Percentiles rank a stretch among this genome's conserved stretches.
These are phyloP conservation scores for Acrocephalus scirpaceus DNA, from an alignment of 2,797 vertebrate species.

Conservation along the genomic window DNA sequence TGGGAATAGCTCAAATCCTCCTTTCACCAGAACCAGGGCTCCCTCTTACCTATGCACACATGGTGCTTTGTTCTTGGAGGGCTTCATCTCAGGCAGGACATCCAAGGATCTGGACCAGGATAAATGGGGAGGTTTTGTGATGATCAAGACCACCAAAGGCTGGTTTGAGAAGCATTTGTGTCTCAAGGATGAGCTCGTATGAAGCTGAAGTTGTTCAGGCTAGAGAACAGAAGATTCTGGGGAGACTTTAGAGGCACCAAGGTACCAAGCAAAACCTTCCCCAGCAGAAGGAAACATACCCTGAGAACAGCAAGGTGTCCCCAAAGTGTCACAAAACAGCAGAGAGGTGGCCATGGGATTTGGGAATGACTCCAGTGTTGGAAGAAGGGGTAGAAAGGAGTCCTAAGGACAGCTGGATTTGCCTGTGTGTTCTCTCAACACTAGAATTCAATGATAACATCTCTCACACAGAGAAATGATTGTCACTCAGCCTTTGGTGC, in stretches of 20 bases:
- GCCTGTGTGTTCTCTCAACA: neutral
- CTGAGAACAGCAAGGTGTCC: neutral
- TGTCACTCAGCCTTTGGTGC: neutral
- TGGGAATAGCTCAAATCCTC: neutral
- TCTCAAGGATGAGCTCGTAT: neutral
- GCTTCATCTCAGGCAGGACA: neutral
- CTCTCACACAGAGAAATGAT: neutral
- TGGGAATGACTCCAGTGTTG: accelerated
- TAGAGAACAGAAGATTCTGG: neutral
- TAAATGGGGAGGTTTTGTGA: neutral
- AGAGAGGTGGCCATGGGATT: neutral
- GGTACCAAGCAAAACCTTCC: neutral
- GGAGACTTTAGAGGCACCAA: neutral
- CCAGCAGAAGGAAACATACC: neutral
- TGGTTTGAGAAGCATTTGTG: neutral
- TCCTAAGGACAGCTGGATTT: neutral
- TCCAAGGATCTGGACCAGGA: too few relatives aligned
- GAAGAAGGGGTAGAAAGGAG: neutral
- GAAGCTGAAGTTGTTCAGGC: neutral
- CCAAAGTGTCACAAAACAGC: accelerated
- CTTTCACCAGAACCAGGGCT: neutral
- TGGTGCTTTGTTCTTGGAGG: neutral
- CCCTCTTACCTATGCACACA: neutral
- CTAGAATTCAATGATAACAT: neutral
- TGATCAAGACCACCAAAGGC: neutral